Base-by-base conservation (phyloP, 2,797 vertebrate genomes). In the Syngnathus acus region DNA sequence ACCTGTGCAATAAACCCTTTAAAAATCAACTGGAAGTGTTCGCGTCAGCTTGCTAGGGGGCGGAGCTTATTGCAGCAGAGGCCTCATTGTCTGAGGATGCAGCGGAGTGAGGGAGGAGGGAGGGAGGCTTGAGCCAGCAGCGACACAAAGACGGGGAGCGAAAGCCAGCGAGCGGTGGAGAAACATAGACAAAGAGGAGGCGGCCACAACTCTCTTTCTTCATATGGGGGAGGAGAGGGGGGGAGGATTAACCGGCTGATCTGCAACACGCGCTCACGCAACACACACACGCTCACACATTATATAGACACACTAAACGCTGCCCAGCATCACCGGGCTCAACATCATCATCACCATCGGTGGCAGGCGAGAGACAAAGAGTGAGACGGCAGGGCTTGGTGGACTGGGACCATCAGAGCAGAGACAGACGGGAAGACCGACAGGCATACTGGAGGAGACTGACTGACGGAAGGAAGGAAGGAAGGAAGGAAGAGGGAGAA, bases 191-290 rank as follows among this genome's bases (percentile, higher is more conserved):
- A 75, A 51, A 68, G 78, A 72, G 79, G 71, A 68, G 14, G 63
- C 79, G 73, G 77, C 79, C 65, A 65, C 19, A 58, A 82, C 67
- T 80, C 72, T 77, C 80, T 81, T 76, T 83, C 80, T 78, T 79
- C 26, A 45, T 78, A 78, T 81, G 85, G 81, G 84, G 82, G 80
- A 78, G 82, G 87, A 87, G 80, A 85, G 63, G 48, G 84, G 84
- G 81, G 81, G 77, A 80, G 83, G 83, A 85, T 86, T 86, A 85
- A 70, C 80, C 69, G 78, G 80, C 84, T 82, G 68, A 83, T 84
- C 76, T 79, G 76, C 62, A 57, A 76, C 78, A 79, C 78, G 19
- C 74, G 39, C 77, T 68, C 62, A 66, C 4, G 4, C 32, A 32
- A 74, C 65, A 71, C 67, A 69, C 48, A 21, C 48, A 19, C 48